These are phyloP conservation scores for Trissolcus brochymenae DNA, from an alignment of 2,888 invertebrate species.

Conservation along the genomic window DNA sequence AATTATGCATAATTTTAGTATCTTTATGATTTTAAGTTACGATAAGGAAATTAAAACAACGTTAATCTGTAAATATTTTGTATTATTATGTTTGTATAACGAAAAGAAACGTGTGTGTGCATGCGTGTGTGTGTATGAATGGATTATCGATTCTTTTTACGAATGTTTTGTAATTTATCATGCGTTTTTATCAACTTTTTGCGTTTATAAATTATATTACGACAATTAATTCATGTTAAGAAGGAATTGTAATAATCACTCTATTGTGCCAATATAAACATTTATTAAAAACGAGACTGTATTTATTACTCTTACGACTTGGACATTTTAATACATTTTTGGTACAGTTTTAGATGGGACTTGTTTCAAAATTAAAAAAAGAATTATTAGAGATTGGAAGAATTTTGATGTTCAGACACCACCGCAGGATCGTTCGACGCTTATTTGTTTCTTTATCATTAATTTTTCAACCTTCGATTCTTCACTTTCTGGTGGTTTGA, in stretches of 20 bases:
- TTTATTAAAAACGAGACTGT: slow-evolving; percentile 20
- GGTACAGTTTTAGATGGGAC: not conserved
- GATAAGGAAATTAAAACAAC: slow-evolving; percentile 13
- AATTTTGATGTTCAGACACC: slow-evolving; percentile 83
- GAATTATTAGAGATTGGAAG: no score
- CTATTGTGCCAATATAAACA: slow-evolving; percentile 48
- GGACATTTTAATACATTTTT: not conserved
- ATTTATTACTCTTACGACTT: not conserved
- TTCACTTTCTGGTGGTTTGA: slow-evolving; percentile 82
- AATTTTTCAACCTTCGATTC: slow-evolving; percentile 89
- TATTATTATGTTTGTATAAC: slow-evolving; percentile 40
- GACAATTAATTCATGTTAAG: slow-evolving; percentile 31
- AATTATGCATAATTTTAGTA: slow-evolving; percentile 31
- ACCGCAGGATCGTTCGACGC: slow-evolving; percentile 96
- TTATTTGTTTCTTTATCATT: slow-evolving; percentile 84
- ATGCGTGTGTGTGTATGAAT: slow-evolving; percentile 16
- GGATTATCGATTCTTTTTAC: slow-evolving; percentile 31
- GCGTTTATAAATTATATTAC: slow-evolving; percentile 35
- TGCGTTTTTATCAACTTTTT: slow-evolving; percentile 27
- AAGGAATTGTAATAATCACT: slow-evolving; percentile 46
- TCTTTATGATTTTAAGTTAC: slow-evolving; percentile 11
- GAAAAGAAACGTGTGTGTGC: slow-evolving; percentile 1
- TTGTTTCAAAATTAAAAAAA: no score
- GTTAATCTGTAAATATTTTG: slow-evolving; percentile 40
- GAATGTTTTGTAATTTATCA: slow-evolving; percentile 49